phyloP scores from a whole-genome alignment of 2,797 vertebrate genomes.

The Lophura swinhoii region DNA sequence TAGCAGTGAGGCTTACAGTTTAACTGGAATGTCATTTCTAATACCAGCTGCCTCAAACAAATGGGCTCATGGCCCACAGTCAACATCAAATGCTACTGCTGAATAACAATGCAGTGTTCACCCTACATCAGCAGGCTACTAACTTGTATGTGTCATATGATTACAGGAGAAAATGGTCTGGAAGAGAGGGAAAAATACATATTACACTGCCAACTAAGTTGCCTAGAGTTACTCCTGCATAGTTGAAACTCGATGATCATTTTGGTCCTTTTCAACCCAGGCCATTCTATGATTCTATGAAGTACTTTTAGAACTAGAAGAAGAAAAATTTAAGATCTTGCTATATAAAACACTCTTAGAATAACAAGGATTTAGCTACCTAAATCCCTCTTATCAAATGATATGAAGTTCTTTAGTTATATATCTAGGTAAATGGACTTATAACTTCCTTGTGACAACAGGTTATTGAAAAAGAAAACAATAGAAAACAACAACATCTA shows the following conservation, averaged over 20 bases:
- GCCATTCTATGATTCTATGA: too few relatives aligned
- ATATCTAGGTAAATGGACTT: background rate
- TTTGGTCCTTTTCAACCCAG: too few relatives aligned
- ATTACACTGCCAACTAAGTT: background rate
- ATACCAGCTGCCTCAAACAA: background rate
- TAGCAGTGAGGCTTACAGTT: background rate
- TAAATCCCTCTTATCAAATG: background rate
- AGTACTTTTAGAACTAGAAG: background rate
- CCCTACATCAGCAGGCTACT: background rate
- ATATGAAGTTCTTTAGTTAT: background rate
- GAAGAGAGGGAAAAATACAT: background rate
- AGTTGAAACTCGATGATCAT: background rate
- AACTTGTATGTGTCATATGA: background rate
- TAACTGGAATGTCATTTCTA: background rate
- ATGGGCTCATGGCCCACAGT: background rate
- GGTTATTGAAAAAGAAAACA: background rate
- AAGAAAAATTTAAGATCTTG: background rate
- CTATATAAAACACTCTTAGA: background rate
- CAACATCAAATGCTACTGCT: background rate
- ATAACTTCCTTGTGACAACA: background rate
- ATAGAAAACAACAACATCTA: fast-evolving
- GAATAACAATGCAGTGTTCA: background rate
- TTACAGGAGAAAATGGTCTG: fast-evolving
- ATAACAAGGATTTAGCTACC: background rate
- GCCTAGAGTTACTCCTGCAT: background rate